These are phyloP conservation scores for Pycnomerus fuliginosus DNA, from an alignment of 2,888 invertebrate species.

Conservation along the genomic window DNA sequence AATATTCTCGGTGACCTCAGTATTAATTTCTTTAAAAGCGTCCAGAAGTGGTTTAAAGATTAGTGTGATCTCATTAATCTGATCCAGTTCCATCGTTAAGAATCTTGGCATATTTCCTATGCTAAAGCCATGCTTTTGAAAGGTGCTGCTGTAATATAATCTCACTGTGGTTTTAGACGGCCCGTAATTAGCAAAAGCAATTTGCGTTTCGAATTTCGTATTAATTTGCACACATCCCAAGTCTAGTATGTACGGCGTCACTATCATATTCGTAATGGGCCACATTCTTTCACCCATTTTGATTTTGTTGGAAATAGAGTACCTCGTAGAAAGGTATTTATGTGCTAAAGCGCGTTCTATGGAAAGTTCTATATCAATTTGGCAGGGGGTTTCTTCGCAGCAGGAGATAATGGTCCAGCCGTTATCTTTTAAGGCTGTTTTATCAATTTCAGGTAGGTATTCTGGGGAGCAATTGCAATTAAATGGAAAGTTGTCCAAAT, in stretches of 20 bases:
- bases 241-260: slow-evolving; percentile 59
- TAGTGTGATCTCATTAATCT: slow-evolving; percentile 55
- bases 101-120: slow-evolving; percentile 48
- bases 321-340: slow-evolving; percentile 52
- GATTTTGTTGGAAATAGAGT: slow-evolving; percentile 49
- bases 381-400: slow-evolving; percentile 3
- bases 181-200: slow-evolving; percentile 59
- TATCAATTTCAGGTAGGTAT: slow-evolving; percentile 9
- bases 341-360: slow-evolving; percentile 54
- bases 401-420: slow-evolving; percentile 32
- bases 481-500: slow-evolving; percentile 8
- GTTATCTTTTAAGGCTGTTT: slow-evolving; percentile 6
- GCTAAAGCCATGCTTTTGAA: slow-evolving; percentile 39
- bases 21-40: slow-evolving; percentile 53
- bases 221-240: slow-evolving; percentile 59
- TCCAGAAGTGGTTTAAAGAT: slow-evolving; percentile 56
- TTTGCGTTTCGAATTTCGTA: slow-evolving; percentile 51
- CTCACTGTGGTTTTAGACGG: slow-evolving; percentile 54
- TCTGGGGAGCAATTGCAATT: slow-evolving; percentile 14
- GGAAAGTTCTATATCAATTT: no score
- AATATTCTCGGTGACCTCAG: slow-evolving; percentile 33
- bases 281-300: slow-evolving; percentile 33
- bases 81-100: slow-evolving; percentile 53
- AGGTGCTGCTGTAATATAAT: slow-evolving; percentile 40
- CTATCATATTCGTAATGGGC: slow-evolving; percentile 55